Conservation (phyloP, 2,797 vertebrate genomes). For the Brachyrhaphis roseni region DNA sequence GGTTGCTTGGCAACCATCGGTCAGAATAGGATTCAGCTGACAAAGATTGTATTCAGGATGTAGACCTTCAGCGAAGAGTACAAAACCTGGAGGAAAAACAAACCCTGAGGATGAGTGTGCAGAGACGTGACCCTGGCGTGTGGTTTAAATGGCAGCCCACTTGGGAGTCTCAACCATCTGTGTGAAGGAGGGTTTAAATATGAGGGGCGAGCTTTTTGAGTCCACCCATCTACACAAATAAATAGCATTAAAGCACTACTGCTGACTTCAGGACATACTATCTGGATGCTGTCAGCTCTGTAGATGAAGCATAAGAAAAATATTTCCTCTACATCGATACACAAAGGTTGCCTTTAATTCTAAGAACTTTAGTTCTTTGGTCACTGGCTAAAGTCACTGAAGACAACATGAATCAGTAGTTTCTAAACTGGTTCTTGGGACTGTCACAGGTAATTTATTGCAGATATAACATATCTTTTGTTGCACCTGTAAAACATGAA, state of each 20-base stretch:
- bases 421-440: slow-evolving; percentile 26
- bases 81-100: slow-evolving; percentile 68
- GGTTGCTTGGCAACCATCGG: slow-evolving; percentile 83
- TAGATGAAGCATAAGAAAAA: background rate
- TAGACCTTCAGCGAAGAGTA: slow-evolving; percentile 74
- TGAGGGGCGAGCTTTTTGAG: slow-evolving; percentile 22
- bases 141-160: slow-evolving; percentile 63
- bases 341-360: background rate
- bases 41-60: slow-evolving; percentile 71
- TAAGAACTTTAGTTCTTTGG: background rate
- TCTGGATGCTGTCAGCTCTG: background rate
- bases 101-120: slow-evolving; percentile 56
- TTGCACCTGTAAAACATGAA: slow-evolving; percentile 30
- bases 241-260: background rate
- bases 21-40: slow-evolving; percentile 67
- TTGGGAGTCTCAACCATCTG: slow-evolving; percentile 24
- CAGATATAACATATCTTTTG: slow-evolving; percentile 18
- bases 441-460: slow-evolving; percentile 17
- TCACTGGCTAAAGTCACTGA: background rate
- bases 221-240: slow-evolving; percentile 8
- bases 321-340: background rate
- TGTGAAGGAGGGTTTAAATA: slow-evolving; percentile 31
- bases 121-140: slow-evolving; percentile 46
- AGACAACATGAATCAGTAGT: slow-evolving; percentile 16
- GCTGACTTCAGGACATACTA: background rate